A percentile compares a stretch with the other conserved stretches of the same genome.
phyloP scores from a whole-genome alignment of 1,140 invertebrate genomes.

The Octopus bimaculoides region DNA sequence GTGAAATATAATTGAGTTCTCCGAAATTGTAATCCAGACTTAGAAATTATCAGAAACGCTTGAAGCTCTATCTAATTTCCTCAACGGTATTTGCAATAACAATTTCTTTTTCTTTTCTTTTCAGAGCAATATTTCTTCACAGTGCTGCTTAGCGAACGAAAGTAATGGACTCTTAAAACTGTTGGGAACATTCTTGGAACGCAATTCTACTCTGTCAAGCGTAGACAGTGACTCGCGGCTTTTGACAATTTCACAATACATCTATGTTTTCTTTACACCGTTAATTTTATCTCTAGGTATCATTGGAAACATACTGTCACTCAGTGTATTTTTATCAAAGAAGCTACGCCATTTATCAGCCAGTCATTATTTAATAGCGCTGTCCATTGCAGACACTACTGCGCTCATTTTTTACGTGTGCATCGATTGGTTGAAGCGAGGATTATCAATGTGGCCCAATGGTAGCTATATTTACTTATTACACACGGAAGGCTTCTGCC shows the following conservation, averaged over 20 bases:
- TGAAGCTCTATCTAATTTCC: no score
- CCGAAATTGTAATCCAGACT: no score
- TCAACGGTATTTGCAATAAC: no score
- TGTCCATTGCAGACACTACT: slow-evolving; percentile 42
- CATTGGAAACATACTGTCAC: slow-evolving; percentile 40
- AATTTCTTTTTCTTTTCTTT: no score
- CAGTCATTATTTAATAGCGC: slow-evolving; percentile 43
- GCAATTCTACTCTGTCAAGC: neutral
- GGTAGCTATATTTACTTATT: slow-evolving; percentile 22
- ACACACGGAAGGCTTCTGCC: slow-evolving; percentile 41
- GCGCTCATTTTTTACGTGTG: slow-evolving; percentile 44
- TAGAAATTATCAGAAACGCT: no score
- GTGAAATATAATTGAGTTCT: no score
- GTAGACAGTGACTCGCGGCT: neutral
- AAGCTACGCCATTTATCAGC: slow-evolving; percentile 43
- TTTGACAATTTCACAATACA: slow-evolving; percentile 21
- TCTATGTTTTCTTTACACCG: slow-evolving; percentile 40
- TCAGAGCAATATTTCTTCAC: no score
- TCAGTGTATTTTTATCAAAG: slow-evolving; percentile 42
- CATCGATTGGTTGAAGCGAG: slow-evolving; percentile 41
- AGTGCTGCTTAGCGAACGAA: no score
- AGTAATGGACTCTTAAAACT: no score
- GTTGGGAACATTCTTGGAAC: no score
- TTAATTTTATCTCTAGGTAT: slow-evolving; percentile 40
- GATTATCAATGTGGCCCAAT: slow-evolving; percentile 20